A percentile compares a stretch with the other conserved stretches of the same genome.
Evolutionary conservation across 64 coral and sea anemone species (phyloP).

Genomic region (Porites lutea): DNA sequence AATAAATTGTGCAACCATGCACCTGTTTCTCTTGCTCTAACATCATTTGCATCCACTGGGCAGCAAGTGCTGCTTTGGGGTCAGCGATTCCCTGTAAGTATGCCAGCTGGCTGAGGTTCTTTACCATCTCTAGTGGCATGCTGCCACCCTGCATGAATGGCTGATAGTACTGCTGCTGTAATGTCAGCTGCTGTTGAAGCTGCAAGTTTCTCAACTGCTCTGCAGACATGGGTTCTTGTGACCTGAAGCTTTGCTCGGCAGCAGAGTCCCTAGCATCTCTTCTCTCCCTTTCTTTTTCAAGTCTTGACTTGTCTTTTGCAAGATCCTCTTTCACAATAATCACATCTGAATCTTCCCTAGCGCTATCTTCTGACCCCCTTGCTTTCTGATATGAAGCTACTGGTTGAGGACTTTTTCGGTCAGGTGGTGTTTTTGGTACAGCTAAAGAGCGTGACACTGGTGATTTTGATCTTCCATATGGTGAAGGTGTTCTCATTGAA

Average conservation of each 20-base stretch:
- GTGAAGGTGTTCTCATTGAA: background rate
- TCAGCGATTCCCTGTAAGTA: conserved; percentile 20
- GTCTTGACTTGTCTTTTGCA: conserved; percentile 8
- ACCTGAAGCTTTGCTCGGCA: background rate
- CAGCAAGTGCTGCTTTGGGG: conserved; percentile 17
- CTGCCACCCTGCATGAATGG: background rate
- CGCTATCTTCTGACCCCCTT: conserved; percentile 2
- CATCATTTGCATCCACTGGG: background rate
- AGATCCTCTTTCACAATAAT: conserved; percentile 36
- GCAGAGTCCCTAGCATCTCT: conserved; percentile 6
- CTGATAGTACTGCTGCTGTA: conserved; percentile 42
- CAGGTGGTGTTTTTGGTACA: background rate
- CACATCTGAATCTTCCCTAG: conserved; percentile 24
- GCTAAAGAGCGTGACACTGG: conserved; percentile 6
- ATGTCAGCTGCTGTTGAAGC: conserved; percentile 36
- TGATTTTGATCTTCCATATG: conserved; percentile 26
- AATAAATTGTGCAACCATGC: background rate
- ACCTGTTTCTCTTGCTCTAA: conserved; percentile 45
- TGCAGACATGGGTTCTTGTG: conserved; percentile 33
- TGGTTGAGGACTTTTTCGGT: conserved; percentile 19
- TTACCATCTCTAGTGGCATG: conserved; percentile 1
- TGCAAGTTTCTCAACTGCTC: conserved; percentile 59
- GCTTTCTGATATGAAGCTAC: conserved; percentile 1
- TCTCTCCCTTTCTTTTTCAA: conserved; percentile 30
- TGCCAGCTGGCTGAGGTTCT: background rate